Evolutionary conservation across 1,140 invertebrate genomes (phyloP), one percentile per base, ranked within the genome.

Genomic region (Cephus cinctus): DNA sequence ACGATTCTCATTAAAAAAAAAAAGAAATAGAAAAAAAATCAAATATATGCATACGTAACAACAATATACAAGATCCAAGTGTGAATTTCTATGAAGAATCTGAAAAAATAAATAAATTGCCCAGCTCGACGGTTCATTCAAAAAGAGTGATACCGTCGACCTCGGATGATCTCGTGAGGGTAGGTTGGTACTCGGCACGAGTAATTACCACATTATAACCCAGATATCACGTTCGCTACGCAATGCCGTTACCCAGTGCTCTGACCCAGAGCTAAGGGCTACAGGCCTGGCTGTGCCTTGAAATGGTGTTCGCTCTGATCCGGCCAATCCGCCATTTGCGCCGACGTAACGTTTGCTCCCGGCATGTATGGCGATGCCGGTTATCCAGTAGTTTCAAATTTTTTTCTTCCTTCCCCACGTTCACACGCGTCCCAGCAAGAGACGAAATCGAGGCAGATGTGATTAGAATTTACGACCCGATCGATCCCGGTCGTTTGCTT

Each of bases 181-280:
- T 49, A 54, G 55, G 43, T 50, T 47, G 57, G 47, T 50, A 41
- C 45, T 16, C 46, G 50, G 49, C 57, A 47, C 41, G 42, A 43
- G 55, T 64, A 65, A 67, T 67, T 66, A 66, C 58, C 54, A 59
- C 65, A 61, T 68, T 67, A 68, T 69, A 69, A 69, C 67, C 67
- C 67, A 68, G 61, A 69, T 68, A 65, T 69, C 60, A 48, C 35
- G 43, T 46, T 25, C 36, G 54, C 22, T 44, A 41, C 16, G 56
- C 48, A 56, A 61, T 69, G 59, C 67, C 65, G 67, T 69, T 69
- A 69, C 58, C 57, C 65, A 60, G 58, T 67, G 62, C 58, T 63
- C 65, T 69, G 65, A 69, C 67, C 67, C 63, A 69, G 67, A 67
- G 67, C 65, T 67, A 69, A 69, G 65, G 67, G 67, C 67, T 57